Evolutionary conservation across 2,113 vertebrate species (phyloP).

Genomic region (Ceyx melanurus): DNA sequence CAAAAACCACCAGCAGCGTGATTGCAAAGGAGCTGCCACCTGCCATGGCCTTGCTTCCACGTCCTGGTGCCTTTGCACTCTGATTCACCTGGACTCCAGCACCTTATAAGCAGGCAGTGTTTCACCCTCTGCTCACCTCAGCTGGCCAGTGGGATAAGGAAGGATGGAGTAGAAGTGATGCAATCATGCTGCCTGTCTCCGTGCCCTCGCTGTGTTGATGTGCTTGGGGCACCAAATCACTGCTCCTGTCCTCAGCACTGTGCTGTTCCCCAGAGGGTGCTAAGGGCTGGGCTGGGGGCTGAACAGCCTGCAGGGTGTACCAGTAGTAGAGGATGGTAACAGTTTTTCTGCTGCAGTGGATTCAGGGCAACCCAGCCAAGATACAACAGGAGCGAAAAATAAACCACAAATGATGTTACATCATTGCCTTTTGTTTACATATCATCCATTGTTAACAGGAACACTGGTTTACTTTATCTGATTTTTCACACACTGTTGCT

Average conservation of each 20-base stretch:
- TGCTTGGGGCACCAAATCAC: fast-evolving
- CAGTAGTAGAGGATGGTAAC: fast-evolving
- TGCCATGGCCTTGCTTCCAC: background rate
- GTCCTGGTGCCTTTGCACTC: background rate
- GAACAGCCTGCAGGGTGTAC: background rate
- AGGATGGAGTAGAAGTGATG: background rate
- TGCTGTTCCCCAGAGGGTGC: background rate
- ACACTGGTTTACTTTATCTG: background rate
- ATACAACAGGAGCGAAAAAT: background rate
- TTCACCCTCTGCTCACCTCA: fast-evolving
- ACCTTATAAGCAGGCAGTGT: background rate
- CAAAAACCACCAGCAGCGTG: background rate
- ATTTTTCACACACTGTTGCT: background rate
- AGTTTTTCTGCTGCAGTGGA: background rate
- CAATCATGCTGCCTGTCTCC: fast-evolving
- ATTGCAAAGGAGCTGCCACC: background rate
- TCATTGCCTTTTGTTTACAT: background rate
- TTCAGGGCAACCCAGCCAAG: fast-evolving
- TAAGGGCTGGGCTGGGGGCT: background rate
- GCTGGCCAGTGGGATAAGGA: fast-evolving
- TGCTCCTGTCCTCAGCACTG: fast-evolving
- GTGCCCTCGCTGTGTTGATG: background rate
- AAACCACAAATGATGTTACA: too few relatives aligned
- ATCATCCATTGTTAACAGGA: background rate
- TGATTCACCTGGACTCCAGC: background rate